These are phyloP conservation scores for Tychaedon coryphoeus DNA, from an alignment of 2,113 vertebrate genomes.

Conservation along the genomic window DNA sequence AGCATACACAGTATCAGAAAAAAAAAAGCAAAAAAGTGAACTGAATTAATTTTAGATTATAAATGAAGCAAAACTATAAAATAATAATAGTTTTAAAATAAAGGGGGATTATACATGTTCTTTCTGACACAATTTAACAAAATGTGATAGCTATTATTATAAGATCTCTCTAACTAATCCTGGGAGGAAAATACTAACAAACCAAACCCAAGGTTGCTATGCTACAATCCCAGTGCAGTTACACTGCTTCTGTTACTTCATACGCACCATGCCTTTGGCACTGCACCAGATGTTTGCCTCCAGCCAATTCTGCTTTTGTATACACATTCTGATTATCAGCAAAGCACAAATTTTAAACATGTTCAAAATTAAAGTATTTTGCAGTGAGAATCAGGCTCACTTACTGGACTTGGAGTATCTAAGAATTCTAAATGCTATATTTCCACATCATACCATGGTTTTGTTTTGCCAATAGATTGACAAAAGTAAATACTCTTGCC, in stretches of 20 bases:
- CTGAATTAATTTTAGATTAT: neutral
- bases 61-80: neutral
- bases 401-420: neutral
- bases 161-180: neutral
- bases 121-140: neutral
- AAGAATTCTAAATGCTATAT: neutral
- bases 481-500: neutral
- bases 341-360: neutral
- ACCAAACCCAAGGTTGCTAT: neutral
- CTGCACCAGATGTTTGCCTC: neutral
- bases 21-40: neutral
- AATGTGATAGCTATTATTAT: neutral
- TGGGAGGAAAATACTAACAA: neutral
- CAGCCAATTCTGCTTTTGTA: neutral
- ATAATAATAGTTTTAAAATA: neutral
- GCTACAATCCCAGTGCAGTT: neutral
- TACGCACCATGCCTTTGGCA: neutral
- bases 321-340: neutral
- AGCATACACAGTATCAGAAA: neutral
- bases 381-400: neutral
- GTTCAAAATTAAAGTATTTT: neutral
- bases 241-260: neutral
- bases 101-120: neutral
- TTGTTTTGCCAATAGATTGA: neutral
- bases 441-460: neutral